Conservation (phyloP, 2,113 vertebrate genomes). For the Stomatorhinus ivindoensis region DNA sequence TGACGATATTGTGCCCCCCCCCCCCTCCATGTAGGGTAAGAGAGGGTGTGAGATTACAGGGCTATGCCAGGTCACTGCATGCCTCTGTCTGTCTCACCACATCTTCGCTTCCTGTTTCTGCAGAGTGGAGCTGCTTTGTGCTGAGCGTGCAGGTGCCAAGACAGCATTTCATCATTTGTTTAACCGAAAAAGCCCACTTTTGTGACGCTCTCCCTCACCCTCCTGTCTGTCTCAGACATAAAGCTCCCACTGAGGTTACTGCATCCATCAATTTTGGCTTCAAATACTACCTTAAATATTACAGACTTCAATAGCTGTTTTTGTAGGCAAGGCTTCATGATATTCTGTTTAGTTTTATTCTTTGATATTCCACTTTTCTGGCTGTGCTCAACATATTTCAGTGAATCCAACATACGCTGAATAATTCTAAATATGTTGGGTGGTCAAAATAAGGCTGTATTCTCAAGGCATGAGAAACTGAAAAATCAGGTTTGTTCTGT, state of each 20-base stretch:
- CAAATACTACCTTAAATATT: background rate
- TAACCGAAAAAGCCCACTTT: background rate
- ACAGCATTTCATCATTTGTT: background rate
- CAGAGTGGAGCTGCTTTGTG: background rate
- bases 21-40: background rate
- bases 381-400: background rate
- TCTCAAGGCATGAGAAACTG: background rate
- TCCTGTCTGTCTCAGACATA: background rate
- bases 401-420: slow-evolving; percentile 3
- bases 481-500: background rate
- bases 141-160: background rate
- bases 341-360: background rate
- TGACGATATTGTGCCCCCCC: background rate
- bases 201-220: background rate
- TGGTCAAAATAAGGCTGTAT: background rate
- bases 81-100: background rate
- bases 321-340: background rate
- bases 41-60: background rate
- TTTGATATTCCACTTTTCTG: background rate
- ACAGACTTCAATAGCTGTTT: background rate
- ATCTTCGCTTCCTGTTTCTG: background rate
- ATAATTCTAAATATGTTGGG: background rate
- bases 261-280: background rate
- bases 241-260: background rate
- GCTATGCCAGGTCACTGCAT: background rate